These are phyloP conservation scores for Adelognathus sp. DNA, from an alignment of 2,888 invertebrate species.

Conservation along the genomic window DNA sequence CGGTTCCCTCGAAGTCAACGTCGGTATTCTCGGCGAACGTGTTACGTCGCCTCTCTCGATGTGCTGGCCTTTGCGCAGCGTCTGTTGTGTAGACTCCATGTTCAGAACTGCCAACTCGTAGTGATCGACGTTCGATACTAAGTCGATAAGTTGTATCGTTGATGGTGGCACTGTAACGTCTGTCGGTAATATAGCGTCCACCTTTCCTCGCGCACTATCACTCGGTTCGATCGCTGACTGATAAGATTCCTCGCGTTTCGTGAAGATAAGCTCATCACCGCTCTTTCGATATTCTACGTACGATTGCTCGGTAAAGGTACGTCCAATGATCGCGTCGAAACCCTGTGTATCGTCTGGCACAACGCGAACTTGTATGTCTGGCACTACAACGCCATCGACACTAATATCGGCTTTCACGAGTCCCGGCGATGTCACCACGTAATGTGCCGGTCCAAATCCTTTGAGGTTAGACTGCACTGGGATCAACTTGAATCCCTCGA, in stretches of 20 bases:
- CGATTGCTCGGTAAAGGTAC: slow-evolving; percentile 14
- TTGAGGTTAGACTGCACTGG: neutral
- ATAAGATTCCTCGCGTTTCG: neutral
- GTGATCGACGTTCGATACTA: neutral
- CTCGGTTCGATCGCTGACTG: neutral
- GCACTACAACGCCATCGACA: neutral
- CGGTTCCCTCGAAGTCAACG: neutral
- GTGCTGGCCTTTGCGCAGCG: neutral
- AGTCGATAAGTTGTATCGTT: neutral
- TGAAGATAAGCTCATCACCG: slow-evolving; percentile 3
- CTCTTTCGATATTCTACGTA: slow-evolving; percentile 8
- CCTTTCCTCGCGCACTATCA: neutral
- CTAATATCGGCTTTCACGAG: neutral
- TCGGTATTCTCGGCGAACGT: neutral
- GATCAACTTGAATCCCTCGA: neutral
- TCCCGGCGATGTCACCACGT: neutral
- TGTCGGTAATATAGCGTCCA: neutral
- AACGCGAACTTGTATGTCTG: neutral
- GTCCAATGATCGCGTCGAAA: slow-evolving; percentile 14
- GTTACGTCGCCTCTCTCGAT: neutral
- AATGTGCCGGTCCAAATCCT: slow-evolving; percentile 10
- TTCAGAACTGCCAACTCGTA: neutral
- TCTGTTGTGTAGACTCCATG: neutral
- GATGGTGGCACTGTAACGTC: neutral
- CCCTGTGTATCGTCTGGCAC: slow-evolving; percentile 21